Conservation (phyloP, 2,113 vertebrate genomes). For the Empidonax alnorum region DNA sequence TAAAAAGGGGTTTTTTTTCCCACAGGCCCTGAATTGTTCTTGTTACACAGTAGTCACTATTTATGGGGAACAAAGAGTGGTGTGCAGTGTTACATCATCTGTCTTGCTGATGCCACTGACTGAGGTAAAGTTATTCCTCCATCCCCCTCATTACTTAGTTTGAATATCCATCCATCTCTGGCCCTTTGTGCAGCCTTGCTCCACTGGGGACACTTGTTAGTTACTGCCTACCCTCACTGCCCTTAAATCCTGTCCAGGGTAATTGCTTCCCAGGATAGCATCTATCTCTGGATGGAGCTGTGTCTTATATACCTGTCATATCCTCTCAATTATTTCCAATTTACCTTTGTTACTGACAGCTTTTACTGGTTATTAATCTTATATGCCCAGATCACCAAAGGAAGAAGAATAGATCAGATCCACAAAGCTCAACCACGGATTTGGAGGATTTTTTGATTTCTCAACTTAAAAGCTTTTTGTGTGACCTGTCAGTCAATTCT, state of each 20-base stretch:
- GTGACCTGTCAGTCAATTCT: not conserved
- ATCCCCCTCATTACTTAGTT: not conserved
- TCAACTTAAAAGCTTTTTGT: not conserved
- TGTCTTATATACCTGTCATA: not conserved
- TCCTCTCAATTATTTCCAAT: not conserved
- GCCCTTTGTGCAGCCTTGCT: not conserved
- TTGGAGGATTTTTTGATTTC: not conserved
- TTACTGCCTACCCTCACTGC: not conserved
- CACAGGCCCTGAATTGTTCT: not conserved
- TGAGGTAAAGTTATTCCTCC: not conserved
- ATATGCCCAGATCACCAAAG: not conserved
- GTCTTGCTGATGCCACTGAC: not conserved
- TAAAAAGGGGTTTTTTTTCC: not conserved
- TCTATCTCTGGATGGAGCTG: not conserved
- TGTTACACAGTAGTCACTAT: not conserved
- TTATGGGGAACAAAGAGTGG: not conserved
- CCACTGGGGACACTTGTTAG: not conserved
- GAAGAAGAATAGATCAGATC: not conserved
- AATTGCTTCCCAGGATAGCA: constrained; percentile 15
- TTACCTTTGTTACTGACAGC: not conserved
- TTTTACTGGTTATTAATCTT: not conserved
- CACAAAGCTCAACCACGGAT: not conserved
- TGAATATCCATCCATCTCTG: not conserved
- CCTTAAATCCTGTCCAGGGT: not conserved
- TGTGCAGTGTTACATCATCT: not conserved